Evolutionary conservation across 2,113 vertebrate species (phyloP).

Genomic region (Petaurus breviceps): DNA sequence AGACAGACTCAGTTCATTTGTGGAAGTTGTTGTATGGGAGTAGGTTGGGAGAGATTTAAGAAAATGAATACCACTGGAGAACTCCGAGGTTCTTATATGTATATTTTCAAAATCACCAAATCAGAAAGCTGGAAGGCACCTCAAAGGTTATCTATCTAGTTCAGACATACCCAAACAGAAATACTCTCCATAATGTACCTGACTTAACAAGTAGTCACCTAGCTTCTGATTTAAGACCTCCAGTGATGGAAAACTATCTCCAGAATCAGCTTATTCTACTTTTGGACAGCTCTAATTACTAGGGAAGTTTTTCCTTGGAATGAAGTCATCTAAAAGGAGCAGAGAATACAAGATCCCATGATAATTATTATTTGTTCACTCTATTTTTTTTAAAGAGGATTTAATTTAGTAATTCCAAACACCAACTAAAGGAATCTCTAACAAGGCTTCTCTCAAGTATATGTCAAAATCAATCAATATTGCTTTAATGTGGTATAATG

Average conservation of each 20-base stretch:
- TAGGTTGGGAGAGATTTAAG: background rate
- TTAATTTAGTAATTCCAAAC: background rate
- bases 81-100: background rate
- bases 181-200: background rate
- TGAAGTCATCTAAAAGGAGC: background rate
- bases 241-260: background rate
- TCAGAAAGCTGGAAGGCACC: background rate
- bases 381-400: background rate
- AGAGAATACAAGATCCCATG: background rate
- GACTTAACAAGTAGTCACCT: background rate
- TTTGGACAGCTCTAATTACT: background rate
- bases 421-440: background rate
- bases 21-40: background rate
- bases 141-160: background rate
- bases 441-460: background rate
- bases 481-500: background rate
- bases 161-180: background rate
- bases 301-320: background rate
- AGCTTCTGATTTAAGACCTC: background rate
- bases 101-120: background rate
- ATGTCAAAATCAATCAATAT: background rate
- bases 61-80: background rate
- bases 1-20: background rate
- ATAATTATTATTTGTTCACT: background rate
- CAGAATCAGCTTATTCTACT: background rate